Conservation (phyloP, 92 coral and sea anemone genomes). For the Paramuricea clavata region DNA sequence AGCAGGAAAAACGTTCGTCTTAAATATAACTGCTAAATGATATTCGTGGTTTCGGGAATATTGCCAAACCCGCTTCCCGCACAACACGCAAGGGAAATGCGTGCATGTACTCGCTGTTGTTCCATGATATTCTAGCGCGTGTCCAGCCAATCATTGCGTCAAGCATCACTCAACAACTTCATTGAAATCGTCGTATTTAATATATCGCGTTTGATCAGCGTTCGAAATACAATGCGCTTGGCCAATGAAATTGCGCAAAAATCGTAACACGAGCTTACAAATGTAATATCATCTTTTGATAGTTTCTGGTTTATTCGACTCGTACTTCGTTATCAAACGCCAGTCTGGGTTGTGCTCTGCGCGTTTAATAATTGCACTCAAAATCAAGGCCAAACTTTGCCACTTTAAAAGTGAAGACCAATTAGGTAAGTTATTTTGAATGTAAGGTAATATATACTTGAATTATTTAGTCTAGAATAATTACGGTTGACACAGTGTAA, state of each 20-base stretch:
- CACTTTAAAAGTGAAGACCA: neutral
- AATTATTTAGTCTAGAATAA: neutral
- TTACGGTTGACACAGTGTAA: neutral
- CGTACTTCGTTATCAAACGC: neutral
- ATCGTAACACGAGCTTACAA: neutral
- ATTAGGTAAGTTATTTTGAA: neutral
- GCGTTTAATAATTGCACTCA: neutral
- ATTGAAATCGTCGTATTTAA: neutral
- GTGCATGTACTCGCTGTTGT: neutral
- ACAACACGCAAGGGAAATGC: neutral
- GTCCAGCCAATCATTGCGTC: neutral
- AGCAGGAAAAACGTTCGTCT: neutral
- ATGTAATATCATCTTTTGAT: neutral
- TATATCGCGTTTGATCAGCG: neutral
- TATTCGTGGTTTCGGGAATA: neutral
- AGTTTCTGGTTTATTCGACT: neutral
- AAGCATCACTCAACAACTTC: neutral
- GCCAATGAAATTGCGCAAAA: neutral
- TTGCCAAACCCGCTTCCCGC: neutral
- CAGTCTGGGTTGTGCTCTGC: neutral
- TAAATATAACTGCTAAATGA: too few species aligned
- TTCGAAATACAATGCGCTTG: neutral
- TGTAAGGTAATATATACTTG: neutral
- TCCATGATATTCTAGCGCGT: neutral
- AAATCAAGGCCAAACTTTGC: neutral